Evolutionary conservation across 2,888 invertebrate species (phyloP).

Genomic region (Coremacera marginata): DNA sequence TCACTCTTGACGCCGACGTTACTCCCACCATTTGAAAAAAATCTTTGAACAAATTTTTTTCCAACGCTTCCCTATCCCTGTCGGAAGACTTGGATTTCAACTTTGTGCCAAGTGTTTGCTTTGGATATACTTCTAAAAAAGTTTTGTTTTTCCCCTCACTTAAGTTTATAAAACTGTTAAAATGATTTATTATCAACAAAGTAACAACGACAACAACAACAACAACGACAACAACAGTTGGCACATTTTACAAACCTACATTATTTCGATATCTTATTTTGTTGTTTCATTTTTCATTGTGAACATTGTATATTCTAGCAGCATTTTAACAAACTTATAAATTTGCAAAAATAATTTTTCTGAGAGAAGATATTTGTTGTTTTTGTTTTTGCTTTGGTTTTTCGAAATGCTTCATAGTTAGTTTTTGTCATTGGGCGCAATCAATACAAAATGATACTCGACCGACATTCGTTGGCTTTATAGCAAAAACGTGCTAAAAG

Average conservation of each 20-base stretch:
- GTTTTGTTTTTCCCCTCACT: too few species aligned
- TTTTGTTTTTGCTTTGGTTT: not conserved
- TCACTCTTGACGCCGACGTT: too few species aligned
- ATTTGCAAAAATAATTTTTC: constrained; percentile 37
- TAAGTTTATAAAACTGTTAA: not conserved
- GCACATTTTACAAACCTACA: not conserved
- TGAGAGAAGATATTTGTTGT: not conserved
- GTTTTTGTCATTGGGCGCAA: too few species aligned
- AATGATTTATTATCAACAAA: constrained; percentile 44
- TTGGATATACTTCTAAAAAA: too few species aligned
- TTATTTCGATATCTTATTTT: not conserved
- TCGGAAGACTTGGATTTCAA: too few species aligned
- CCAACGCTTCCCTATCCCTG: too few species aligned
- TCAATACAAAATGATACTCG: constrained; percentile 26
- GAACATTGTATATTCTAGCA: constrained; percentile 33
- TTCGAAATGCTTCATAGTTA: not conserved
- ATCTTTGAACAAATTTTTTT: too few species aligned
- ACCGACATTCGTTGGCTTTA: constrained; percentile 33
- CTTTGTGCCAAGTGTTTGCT: too few species aligned
- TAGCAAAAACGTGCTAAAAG: constrained; percentile 24
- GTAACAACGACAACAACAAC: too few species aligned
- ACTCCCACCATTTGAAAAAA: too few species aligned
- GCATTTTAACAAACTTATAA: constrained; percentile 43
- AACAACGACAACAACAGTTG: not conserved
- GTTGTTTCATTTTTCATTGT: not conserved